phyloP scores from a whole-genome alignment of 2,888 invertebrate species.

The Pterostichus niger region DNA sequence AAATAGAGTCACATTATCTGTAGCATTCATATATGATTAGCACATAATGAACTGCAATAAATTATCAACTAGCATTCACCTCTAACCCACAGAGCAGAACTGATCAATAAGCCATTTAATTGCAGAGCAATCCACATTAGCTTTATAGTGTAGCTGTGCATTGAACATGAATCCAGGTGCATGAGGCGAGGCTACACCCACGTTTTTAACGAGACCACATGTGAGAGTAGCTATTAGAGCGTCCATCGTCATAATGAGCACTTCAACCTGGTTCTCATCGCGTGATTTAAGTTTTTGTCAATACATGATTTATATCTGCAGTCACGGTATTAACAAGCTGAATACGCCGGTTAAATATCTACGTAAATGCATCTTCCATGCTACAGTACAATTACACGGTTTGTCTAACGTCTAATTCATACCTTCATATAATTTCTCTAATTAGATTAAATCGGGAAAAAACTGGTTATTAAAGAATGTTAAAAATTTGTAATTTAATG shows the following conservation, averaged over 20 bases:
- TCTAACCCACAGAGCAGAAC: conserved; percentile 25
- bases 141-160: conserved; percentile 28
- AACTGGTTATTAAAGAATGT: too few species aligned
- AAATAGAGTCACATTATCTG: too few species aligned
- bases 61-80: conserved; percentile 26
- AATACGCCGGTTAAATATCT: conserved; percentile 25
- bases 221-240: conserved; percentile 48
- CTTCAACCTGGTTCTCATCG: conserved; percentile 50
- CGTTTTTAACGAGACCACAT: conserved; percentile 57
- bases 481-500: too few species aligned
- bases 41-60: conserved; percentile 42
- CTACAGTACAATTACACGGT: background rate
- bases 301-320: conserved; percentile 52
- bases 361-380: conserved; percentile 22
- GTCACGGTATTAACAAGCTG: conserved; percentile 54
- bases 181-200: conserved; percentile 28
- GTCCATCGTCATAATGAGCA: conserved; percentile 49
- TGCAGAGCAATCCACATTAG: conserved; percentile 33
- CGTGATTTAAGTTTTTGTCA: conserved; percentile 49
- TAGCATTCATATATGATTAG: background rate
- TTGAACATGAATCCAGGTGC: conserved; percentile 12
- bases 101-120: conserved; percentile 51
- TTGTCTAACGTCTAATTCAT: conserved; percentile 33
- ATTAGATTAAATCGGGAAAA: background rate
- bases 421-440: conserved; percentile 31